Evolutionary conservation across 1,140 invertebrate genomes (phyloP), one percentile per base, ranked within the genome.

Genomic region (Pogonognathellus flavescens): DNA sequence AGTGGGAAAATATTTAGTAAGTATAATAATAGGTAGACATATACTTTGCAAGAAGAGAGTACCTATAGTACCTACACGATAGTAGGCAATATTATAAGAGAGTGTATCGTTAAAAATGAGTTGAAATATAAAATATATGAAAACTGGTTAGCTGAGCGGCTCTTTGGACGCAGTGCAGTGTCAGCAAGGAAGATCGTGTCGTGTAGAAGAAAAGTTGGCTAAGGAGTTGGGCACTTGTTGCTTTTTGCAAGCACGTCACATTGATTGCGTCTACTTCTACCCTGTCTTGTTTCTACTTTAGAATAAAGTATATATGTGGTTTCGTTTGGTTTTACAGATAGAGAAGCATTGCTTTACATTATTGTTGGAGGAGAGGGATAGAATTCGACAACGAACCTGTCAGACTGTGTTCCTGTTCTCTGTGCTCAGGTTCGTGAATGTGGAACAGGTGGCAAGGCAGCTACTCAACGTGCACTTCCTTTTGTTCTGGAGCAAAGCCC

Each of bases 221-320:
- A 41, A 41, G 31, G 31, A 76, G 70, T 76, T 76, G 70, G 70
- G 41, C 70, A 76, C 70, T 76, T 76, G 70, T 76, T 76, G 70
- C 70, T 76, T 76, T 76, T 76, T 76, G 70, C 70, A 18, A 76
- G 31, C 70, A 72, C 66, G 25, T 72, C 66, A 72, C 66, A 72
- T 49, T 72, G 70, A 76, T 76, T 49, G 18, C 41, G 11, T 76
- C 41, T 50, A 66, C 53, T 57, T 57, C n/a, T 66, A 76, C 49
- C 70, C 70, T 76, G 70, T 49, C 70, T 8, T 31, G 25, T 31
- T 57, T 13, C 11, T 49, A 1, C 14, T 25, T 5, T 31, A 31
- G 22, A 31, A 25, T 10, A 25, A 16, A 5, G 10, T 31, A 31
- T 31, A 10, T 41, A 41, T 70, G 22, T 70, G 25, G 14, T 11